These are phyloP conservation scores for Brenthis ino DNA, from an alignment of 2,888 invertebrate genomes.

Conservation along the genomic window DNA sequence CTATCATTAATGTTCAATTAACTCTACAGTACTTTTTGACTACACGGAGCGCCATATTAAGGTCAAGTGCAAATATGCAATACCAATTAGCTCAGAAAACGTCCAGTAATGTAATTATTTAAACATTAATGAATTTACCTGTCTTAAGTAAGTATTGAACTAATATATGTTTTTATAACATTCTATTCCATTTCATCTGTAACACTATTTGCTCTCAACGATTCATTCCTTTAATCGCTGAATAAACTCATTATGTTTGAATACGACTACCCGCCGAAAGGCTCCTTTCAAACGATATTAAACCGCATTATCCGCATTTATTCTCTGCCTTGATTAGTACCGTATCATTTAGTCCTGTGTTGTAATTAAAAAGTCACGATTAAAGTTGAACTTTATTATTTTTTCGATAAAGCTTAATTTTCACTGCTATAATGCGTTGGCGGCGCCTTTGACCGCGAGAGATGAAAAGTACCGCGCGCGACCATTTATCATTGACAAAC, in stretches of 20 bases:
- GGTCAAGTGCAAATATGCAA: slow-evolving; percentile 32
- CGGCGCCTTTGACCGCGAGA: slow-evolving; percentile 75
- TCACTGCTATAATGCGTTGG: slow-evolving; percentile 42
- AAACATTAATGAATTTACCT: slow-evolving; percentile 16
- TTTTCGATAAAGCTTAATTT: slow-evolving; percentile 49
- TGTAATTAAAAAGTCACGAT: slow-evolving; percentile 69
- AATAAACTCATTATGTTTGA: slow-evolving; percentile 80
- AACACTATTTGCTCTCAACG: slow-evolving; percentile 75
- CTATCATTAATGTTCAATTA: slow-evolving; percentile 24
- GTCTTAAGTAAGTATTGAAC: slow-evolving; percentile 17
- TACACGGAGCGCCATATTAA: slow-evolving; percentile 32
- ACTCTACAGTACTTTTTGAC: slow-evolving; percentile 21
- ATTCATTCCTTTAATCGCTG: slow-evolving; percentile 80
- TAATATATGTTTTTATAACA: slow-evolving; percentile 20
- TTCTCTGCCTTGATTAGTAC: slow-evolving; percentile 80
- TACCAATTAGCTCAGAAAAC: slow-evolving; percentile 4
- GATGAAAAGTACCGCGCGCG: slow-evolving; percentile 79
- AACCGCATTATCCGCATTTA: slow-evolving; percentile 80
- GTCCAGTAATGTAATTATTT: slow-evolving; percentile 8
- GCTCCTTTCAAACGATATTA: slow-evolving; percentile 79
- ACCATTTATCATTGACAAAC: slow-evolving; percentile 82
- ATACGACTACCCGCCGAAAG: slow-evolving; percentile 79
- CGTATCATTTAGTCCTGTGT: slow-evolving; percentile 80
- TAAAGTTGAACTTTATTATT: slow-evolving; percentile 48
- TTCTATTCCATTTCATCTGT: slow-evolving; percentile 46